Evolutionary conservation across 2,888 invertebrate species (phyloP), one percentile per base, ranked within the genome.

Genomic region (Petrophora chlorosata): DNA sequence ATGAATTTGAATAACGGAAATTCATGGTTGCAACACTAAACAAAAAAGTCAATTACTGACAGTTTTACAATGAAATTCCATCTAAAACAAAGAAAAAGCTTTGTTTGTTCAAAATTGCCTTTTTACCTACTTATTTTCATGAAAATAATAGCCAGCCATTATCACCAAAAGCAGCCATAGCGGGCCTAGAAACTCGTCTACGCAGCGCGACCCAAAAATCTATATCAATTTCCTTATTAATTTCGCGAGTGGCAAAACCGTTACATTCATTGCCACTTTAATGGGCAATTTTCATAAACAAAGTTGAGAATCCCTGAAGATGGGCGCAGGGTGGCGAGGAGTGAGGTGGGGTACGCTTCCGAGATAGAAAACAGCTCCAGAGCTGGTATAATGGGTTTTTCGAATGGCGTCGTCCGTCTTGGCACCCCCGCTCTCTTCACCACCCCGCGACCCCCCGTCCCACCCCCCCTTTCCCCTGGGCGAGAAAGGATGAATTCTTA

Each of bases 391-490:
- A 92, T 92, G 92, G 92, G 91, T 92, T 92, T 92, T 91, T 91
- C 93, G 92, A 93, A 93, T 93, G 92, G 92, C 92, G 92, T 92
- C 92, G 92, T 92, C 92, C 92, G 91, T 92, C 93, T 92, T 92
- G 85, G 48, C 44, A 54, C 83, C 81, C 84, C 87, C 84, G 38
- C 56, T 38, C 43, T 38, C 48, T 28, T 36, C 42, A 22, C 48
- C 76, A 75, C 80, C 78, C 70, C 71, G 73, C 65, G 66, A 65
- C 64, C 67, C 67, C 67, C 67, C 64, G 39, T 15, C 14, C 29
- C 28, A 61, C 59, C 57, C 61, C 56, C 67, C 57, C 63, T 54
- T 83, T 65, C 71, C 76, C 76, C 80, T 71, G 73, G 79, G 82
- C 84, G 85, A 82, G 87, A 86, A 86, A 87, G 89, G 90, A 91